Percentiles rank a stretch among this genome's conserved stretches.
Conservation (phyloP, 2,797 vertebrate species). For the Sorex maritimensis region DNA sequence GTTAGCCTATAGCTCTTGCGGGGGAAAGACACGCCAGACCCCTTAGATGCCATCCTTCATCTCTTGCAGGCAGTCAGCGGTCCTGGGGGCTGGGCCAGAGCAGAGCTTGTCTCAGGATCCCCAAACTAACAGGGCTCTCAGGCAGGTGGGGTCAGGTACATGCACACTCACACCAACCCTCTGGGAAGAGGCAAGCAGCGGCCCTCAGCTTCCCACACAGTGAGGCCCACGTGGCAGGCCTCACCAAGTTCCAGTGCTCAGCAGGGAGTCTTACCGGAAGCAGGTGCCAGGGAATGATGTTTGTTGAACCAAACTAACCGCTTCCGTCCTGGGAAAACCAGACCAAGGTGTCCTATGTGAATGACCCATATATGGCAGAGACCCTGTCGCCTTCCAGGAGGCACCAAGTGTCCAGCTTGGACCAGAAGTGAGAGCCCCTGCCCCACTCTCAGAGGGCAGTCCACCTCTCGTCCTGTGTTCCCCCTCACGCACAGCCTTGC, state of each 20-base stretch:
- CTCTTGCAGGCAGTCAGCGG: conserved; percentile 78
- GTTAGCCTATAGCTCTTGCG: conserved; percentile 95
- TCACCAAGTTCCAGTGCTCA: conserved; percentile 12
- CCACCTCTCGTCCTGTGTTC: no score
- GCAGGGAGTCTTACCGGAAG: neutral
- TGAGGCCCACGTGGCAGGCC: neutral
- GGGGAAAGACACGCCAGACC: conserved; percentile 93
- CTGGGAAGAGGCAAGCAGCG: neutral
- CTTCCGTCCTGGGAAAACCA: neutral
- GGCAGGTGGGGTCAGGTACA: neutral
- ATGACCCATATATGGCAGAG: conserved; percentile 2
- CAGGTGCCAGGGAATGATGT: neutral
- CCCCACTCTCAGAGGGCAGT: neutral
- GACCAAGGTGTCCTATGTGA: conserved; percentile 19
- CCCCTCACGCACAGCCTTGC: neutral
- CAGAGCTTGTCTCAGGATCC: conserved; percentile 26
- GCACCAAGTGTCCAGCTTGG: neutral
- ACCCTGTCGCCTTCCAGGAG: neutral
- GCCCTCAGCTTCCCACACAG: conserved; percentile 23
- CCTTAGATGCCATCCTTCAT: conserved; percentile 95
- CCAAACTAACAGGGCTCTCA: conserved; percentile 5
- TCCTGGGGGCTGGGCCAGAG: conserved; percentile 76
- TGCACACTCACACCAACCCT: neutral
- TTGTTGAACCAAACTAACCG: conserved; percentile 38
- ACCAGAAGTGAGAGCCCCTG: neutral